Conservation (phyloP, 2,797 vertebrate genomes). For the Geotrypetes seraphini region DNA sequence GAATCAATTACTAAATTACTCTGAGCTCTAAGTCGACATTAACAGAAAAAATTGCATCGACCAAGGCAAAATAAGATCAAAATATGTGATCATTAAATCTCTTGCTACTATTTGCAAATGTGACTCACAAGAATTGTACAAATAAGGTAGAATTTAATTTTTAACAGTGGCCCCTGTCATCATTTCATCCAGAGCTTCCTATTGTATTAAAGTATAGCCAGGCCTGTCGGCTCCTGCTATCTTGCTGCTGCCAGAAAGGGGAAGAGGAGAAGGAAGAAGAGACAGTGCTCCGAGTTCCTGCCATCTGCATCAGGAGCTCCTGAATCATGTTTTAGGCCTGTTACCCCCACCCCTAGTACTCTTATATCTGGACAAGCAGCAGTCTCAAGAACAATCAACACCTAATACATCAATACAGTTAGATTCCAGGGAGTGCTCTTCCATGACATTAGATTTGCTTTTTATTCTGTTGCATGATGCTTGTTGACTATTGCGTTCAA, state of each 20-base stretch:
- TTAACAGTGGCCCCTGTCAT: constrained; percentile 96
- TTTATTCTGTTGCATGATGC: no score
- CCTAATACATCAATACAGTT: no score
- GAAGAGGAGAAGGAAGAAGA: no score
- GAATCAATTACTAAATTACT: constrained; percentile 99
- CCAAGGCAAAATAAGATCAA: constrained; percentile 92
- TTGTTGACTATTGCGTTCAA: no score
- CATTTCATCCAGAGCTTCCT: constrained; percentile 75
- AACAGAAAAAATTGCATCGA: constrained; percentile 99
- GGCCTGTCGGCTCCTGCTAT: constrained; percentile 19
- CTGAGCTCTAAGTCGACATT: constrained; percentile 98
- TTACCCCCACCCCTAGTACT: no score
- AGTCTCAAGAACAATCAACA: no score
- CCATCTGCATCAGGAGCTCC: no score
- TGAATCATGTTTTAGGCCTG: no score
- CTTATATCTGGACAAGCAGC: no score
- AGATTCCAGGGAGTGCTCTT: no score
- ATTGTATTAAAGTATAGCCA: constrained; percentile 17
- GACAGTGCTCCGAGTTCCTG: constrained; percentile 2
- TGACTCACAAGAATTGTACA: constrained; percentile 96
- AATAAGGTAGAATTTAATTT: constrained; percentile 99
- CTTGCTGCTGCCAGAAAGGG: constrained; percentile 5
- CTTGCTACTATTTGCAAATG: constrained; percentile 93
- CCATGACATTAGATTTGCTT: no score
- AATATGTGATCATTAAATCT: constrained; percentile 99